Percentiles rank a stretch among this genome's conserved stretches.
Evolutionary conservation across 2,797 vertebrate species (phyloP).

Genomic region (Galaxias olidus): DNA sequence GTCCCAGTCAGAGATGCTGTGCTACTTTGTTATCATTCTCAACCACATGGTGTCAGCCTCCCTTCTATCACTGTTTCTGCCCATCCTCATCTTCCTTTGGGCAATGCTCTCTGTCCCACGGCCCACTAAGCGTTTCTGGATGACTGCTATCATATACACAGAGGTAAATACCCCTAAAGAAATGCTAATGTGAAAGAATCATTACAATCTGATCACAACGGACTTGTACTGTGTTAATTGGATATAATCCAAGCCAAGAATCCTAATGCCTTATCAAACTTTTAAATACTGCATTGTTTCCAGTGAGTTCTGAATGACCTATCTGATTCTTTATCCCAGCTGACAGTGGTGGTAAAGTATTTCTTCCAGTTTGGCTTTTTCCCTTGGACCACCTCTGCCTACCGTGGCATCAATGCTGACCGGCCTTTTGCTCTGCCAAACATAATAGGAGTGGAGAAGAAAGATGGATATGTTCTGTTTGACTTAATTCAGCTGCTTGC

Average conservation of each 20-base stretch:
- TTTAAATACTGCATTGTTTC: not conserved
- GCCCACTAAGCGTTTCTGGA: conserved; percentile 78
- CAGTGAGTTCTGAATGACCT: not conserved
- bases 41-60: conserved; percentile 78
- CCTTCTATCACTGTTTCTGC: conserved; percentile 68
- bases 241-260: too few species aligned
- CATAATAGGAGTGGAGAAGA: conserved; percentile 76
- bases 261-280: not conserved
- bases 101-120: conserved; percentile 79
- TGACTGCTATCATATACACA: conserved; percentile 80
- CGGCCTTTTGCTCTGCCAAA: conserved; percentile 79
- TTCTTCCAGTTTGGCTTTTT: conserved; percentile 84
- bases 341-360: conserved; percentile 82
- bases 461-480: conserved; percentile 68
- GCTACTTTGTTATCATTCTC: conserved; percentile 77
- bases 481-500: conserved; percentile 79
- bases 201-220: too few species aligned
- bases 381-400: conserved; percentile 77
- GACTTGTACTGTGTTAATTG: too few species aligned
- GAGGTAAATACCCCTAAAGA: conserved; percentile 75
- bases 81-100: conserved; percentile 78
- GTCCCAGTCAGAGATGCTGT: conserved; percentile 77
- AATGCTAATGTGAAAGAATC: too few species aligned
- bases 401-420: conserved; percentile 73
- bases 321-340: conserved; percentile 54